Evolutionary conservation across 2,797 vertebrate species (phyloP), one percentile per base, ranked within the genome.

Genomic region (Xiphorhynchus erythropygius): DNA sequence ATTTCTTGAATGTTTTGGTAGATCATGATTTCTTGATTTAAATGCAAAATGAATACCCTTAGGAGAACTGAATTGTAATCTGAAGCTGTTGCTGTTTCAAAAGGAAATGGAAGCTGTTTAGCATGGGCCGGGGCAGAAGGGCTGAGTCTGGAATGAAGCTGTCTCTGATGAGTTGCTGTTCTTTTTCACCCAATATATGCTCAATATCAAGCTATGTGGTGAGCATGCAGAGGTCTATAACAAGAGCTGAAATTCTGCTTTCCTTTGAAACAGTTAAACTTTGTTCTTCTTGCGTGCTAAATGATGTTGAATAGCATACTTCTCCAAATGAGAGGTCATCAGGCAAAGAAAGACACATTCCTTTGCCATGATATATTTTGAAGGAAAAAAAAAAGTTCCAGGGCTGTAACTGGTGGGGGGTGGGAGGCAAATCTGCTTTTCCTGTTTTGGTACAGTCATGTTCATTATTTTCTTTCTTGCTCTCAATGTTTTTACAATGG

Each of bases 261-360:
- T 92, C 57, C 73, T 89, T 73, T 35, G 71, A 87, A 92, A 81
- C 52, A 47, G 52, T 90, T 74, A 64, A 79, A 80, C 24, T 44
- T 63, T 64, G 14, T 44, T 80, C 25, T 89, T 53, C 55, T 57
- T 59, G 46, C 56, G 23, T 49, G 30, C 39, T 69, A 62, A 68
- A 56, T 56, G 67, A 68, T 60, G 75, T 83, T 91, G 78, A 96
- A 73, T 32, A 91, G 70, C 69, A n/a, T 32, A 77, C 74, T 67
- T 50, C 37, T 89, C 78, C 87, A 84, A 87, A 76, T 32, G 35
- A 84, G 91, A 76, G 89, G 62, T 85, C 94, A 92, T 64, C 60
- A 63, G 41, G 68, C 75, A 76, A 86, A 86, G 89, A 93, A 87
- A 68, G 50, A 84, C 77, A 83, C 84, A 95, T 96, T 93, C 82